A percentile compares a stretch with the other conserved stretches of the same genome.
phyloP scores from a whole-genome alignment of 2,888 invertebrate species.

The Drosophila aldrichi region DNA sequence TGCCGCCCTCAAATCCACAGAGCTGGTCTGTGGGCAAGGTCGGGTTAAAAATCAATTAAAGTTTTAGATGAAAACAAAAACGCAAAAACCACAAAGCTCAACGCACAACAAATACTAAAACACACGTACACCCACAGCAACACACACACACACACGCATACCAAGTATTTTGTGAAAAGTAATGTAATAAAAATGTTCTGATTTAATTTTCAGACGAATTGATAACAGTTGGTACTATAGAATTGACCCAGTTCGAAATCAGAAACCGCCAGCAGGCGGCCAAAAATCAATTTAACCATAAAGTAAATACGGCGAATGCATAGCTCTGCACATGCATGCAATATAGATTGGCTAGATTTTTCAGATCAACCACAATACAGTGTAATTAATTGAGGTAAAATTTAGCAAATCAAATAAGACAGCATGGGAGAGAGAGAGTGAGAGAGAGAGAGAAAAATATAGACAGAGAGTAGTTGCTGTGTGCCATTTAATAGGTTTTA shows the following conservation, averaged over 20 bases:
- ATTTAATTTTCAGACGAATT: constrained; percentile 49
- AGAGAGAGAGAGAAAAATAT: neutral
- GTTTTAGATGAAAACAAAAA: constrained; percentile 55
- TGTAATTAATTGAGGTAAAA: constrained; percentile 54
- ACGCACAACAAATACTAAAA: constrained; percentile 14
- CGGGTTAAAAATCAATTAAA: constrained; percentile 72
- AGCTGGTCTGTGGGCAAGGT: constrained; percentile 44
- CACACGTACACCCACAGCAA: neutral
- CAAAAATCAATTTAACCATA: constrained; percentile 68
- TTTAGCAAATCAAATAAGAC: constrained; percentile 52
- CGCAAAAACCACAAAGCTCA: constrained; percentile 56
- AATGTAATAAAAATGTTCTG: constrained; percentile 36
- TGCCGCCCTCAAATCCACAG: constrained; percentile 1
- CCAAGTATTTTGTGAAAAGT: constrained; percentile 34
- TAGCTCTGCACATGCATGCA: constrained; percentile 19
- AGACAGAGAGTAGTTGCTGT: neutral
- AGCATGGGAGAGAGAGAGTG: neutral
- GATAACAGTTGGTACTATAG: constrained; percentile 26
- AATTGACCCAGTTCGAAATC: constrained; percentile 44
- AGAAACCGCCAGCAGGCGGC: constrained; percentile 42
- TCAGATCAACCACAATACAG: constrained; percentile 58
- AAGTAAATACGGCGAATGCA: constrained; percentile 34
- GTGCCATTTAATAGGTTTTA: neutral
- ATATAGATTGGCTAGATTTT: constrained; percentile 37
- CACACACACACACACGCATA: constrained; percentile 10